phyloP scores from a whole-genome alignment of 2,113 vertebrate species.

The Elgaria multicarinata region DNA sequence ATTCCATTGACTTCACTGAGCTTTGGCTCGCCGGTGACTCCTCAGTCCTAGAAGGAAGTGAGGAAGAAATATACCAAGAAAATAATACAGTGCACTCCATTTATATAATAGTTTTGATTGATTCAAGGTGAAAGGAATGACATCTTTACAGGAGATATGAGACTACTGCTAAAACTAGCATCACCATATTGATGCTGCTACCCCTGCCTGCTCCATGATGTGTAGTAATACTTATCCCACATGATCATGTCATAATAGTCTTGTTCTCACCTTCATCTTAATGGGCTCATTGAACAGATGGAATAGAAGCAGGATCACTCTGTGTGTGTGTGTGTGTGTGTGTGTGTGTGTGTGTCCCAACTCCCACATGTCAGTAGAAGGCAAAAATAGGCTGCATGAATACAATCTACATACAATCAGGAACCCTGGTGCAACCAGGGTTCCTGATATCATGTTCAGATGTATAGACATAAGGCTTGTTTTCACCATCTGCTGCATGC shows the following conservation, averaged over 20 bases:
- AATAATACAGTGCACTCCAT: background rate
- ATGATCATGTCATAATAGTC: too few species aligned
- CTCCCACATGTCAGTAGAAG: background rate
- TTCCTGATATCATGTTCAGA: background rate
- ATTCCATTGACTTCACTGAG: background rate
- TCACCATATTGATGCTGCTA: background rate
- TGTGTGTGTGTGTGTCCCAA: too few species aligned
- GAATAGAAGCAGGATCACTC: too few species aligned
- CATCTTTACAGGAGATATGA: background rate
- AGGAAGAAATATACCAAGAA: background rate
- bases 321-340: too few species aligned
- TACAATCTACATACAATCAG: background rate
- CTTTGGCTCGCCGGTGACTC: constrained; percentile 12
- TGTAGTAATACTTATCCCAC: background rate
- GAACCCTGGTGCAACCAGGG: background rate
- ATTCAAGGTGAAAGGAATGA: background rate
- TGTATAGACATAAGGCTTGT: background rate
- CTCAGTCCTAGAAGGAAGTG: background rate
- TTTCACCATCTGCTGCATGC: background rate
- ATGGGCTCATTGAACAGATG: too few species aligned
- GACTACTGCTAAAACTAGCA: background rate
- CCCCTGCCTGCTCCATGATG: background rate
- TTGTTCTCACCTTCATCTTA: too few species aligned
- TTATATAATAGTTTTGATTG: background rate
- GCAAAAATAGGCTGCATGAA: background rate